Evolutionary conservation across 1,140 invertebrate species (phyloP).

Genomic region (Camponotus pennsylvanicus): DNA sequence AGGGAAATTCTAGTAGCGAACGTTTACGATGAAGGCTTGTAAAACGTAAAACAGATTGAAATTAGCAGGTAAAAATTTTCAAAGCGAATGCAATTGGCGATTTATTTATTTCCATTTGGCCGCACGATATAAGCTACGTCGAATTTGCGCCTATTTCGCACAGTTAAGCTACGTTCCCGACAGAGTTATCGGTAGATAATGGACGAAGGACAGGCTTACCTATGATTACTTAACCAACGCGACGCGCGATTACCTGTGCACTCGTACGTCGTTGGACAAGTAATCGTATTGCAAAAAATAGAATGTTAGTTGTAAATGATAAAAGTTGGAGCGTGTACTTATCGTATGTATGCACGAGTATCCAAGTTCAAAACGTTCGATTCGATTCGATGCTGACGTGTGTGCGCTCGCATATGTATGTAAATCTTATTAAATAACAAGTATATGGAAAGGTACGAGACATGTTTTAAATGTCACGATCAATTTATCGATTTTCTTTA

Average conservation of each 20-base stretch:
- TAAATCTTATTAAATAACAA: too few species aligned
- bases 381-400: not conserved
- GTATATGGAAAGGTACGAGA: too few species aligned
- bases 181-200: slow-evolving; percentile 70
- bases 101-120: slow-evolving; percentile 5
- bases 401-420: too few species aligned
- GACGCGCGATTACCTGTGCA: slow-evolving; percentile 51
- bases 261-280: slow-evolving; percentile 15
- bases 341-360: slow-evolving; percentile 14
- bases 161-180: not conserved
- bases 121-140: slow-evolving; percentile 20
- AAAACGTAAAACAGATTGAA: not conserved
- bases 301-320: slow-evolving; percentile 42
- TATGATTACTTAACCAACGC: slow-evolving; percentile 71
- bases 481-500: too few species aligned
- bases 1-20: not conserved
- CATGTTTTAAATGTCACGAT: too few species aligned
- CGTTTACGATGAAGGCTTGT: not conserved
- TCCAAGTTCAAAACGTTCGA: not conserved
- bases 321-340: slow-evolving; percentile 52
- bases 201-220: slow-evolving; percentile 72
- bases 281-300: slow-evolving; percentile 54
- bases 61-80: not conserved
- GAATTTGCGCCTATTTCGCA: slow-evolving; percentile 50
- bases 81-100: not conserved